phyloP scores from a whole-genome alignment of 1,140 invertebrate species.

The Leptopilina clavipes region DNA sequence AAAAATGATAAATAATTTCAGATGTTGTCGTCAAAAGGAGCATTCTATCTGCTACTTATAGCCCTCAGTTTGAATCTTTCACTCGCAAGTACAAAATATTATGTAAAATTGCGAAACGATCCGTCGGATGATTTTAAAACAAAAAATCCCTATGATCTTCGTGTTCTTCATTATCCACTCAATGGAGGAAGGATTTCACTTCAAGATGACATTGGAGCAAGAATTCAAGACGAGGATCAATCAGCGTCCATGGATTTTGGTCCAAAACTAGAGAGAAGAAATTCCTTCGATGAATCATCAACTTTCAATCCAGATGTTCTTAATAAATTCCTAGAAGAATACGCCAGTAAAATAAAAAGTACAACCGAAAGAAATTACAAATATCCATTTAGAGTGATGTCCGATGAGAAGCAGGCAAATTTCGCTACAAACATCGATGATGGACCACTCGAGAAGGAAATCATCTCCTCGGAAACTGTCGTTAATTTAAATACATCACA shows the following conservation, averaged over 20 bases:
- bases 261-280: conserved; percentile 50
- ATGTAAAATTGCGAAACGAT: conserved; percentile 53
- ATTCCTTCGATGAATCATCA: conserved; percentile 65
- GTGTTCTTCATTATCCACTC: conserved; percentile 47
- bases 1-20: conserved; percentile 36
- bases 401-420: conserved; percentile 9
- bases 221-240: conserved; percentile 42
- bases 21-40: conserved; percentile 63
- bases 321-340: conserved; percentile 77
- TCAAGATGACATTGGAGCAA: conserved; percentile 44
- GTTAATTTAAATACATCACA: neutral
- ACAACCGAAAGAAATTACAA: conserved; percentile 65
- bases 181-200: conserved; percentile 44
- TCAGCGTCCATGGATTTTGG: conserved; percentile 35
- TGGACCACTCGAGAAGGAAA: conserved; percentile 15
- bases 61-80: conserved; percentile 47
- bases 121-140: conserved; percentile 51
- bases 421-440: neutral
- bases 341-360: conserved; percentile 76
- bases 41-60: conserved; percentile 54
- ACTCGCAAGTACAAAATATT: conserved; percentile 54
- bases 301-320: conserved; percentile 75
- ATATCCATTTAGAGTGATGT: conserved; percentile 44
- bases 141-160: conserved; percentile 44
- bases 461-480: conserved; percentile 1